A percentile compares a stretch with the other conserved stretches of the same genome.
phyloP scores from a whole-genome alignment of 2,888 invertebrate species.

The Epicampocera succincta region DNA sequence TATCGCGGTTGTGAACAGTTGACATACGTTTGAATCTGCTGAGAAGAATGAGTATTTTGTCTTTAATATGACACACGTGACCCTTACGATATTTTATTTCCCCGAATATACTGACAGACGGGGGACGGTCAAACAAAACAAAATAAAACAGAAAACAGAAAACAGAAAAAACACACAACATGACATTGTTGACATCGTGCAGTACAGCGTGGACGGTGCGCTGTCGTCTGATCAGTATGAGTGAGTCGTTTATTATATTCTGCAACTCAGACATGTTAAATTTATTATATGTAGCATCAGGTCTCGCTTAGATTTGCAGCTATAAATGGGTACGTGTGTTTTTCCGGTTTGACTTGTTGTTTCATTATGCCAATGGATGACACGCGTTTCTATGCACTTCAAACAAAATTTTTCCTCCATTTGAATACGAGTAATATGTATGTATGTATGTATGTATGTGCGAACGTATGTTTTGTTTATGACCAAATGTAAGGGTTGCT shows the following conservation, averaged over 20 bases:
- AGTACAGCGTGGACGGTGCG: conserved; percentile 36
- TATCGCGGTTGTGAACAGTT: conserved; percentile 67
- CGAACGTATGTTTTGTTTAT: not conserved
- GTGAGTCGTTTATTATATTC: conserved; percentile 16
- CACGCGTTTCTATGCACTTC: conserved; percentile 74
- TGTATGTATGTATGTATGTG: not conserved
- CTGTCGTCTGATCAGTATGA: too few relatives aligned
- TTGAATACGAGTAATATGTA: conserved; percentile 45
- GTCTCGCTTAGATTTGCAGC: conserved; percentile 52
- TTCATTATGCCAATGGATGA: conserved; percentile 67
- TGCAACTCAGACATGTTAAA: conserved; percentile 35
- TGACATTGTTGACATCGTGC: conserved; percentile 64
- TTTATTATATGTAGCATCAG: conserved; percentile 59
- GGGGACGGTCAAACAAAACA: conserved; percentile 29
- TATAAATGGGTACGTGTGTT: conserved; percentile 59
- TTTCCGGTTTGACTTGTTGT: conserved; percentile 78
- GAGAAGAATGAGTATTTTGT: conserved; percentile 57
- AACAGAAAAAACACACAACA: conserved; percentile 56
- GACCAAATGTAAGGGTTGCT: conserved; percentile 58
- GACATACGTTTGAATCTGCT: conserved; percentile 62
- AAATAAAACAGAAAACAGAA: conserved; percentile 56
- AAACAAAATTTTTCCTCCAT: conserved; percentile 27
- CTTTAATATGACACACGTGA: conserved; percentile 71
- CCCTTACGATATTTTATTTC: conserved; percentile 61
- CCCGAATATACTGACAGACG: conserved; percentile 22